These are phyloP conservation scores for Schlechtendalia chinensis DNA, from an alignment of 1,140 invertebrate species.

Conservation along the genomic window DNA sequence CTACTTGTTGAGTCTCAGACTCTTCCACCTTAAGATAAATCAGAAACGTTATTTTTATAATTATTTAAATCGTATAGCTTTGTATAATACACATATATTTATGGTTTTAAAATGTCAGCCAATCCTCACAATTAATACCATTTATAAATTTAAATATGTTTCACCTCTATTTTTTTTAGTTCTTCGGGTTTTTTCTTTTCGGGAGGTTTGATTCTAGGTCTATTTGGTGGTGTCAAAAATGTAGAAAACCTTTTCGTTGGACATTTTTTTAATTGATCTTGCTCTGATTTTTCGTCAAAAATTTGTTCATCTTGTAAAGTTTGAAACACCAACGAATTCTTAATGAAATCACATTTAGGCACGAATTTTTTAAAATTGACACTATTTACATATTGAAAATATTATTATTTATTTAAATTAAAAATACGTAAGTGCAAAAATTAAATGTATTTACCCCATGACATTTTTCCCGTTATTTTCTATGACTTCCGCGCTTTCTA, in stretches of 20 bases:
- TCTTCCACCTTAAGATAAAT: not conserved
- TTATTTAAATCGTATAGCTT: too few relatives aligned
- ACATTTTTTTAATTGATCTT: constrained; percentile 54
- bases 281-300: constrained; percentile 54
- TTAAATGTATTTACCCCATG: constrained; percentile 61
- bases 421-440: not conserved
- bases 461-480: constrained; percentile 63
- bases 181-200: constrained; percentile 50
- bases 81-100: too few relatives aligned
- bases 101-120: not conserved
- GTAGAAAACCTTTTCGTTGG: constrained; percentile 55
- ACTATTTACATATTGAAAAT: constrained; percentile 55
- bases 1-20: not conserved
- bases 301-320: constrained; percentile 56
- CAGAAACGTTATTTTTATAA: not conserved
- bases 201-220: constrained; percentile 51
- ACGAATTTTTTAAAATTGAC: constrained; percentile 69
- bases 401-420: constrained; percentile 15
- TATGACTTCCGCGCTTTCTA: constrained; percentile 67
- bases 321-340: constrained; percentile 69
- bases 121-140: not conserved
- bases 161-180: not conserved
- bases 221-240: constrained; percentile 53
- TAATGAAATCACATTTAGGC: constrained; percentile 64
- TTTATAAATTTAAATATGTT: too few relatives aligned